These are phyloP conservation scores for Clostera curtula DNA, from an alignment of 2,888 invertebrate species.

Conservation along the genomic window DNA sequence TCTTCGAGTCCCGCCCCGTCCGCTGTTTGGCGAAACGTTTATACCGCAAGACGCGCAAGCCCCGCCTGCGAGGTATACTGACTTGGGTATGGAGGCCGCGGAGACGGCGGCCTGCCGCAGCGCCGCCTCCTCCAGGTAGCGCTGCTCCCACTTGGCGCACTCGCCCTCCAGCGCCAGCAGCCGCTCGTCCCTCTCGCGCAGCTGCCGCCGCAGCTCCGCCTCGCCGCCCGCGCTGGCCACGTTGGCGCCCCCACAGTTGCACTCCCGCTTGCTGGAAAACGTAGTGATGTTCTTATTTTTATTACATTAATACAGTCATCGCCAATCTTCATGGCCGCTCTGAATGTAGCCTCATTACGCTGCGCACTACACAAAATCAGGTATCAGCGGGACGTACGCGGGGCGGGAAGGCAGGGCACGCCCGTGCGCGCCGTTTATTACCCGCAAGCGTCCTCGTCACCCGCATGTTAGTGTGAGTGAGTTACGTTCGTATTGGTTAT, in stretches of 20 bases:
- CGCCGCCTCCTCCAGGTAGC: slow-evolving; percentile 87
- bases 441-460: too few relatives aligned
- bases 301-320: too few relatives aligned
- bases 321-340: too few relatives aligned
- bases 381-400: too few relatives aligned
- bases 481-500: too few relatives aligned
- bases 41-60: slow-evolving; percentile 88
- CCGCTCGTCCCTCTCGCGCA: slow-evolving; percentile 64
- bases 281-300: too few relatives aligned
- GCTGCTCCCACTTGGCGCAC: slow-evolving; percentile 90
- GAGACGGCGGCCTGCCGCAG: slow-evolving; percentile 87
- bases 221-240: slow-evolving; percentile 38
- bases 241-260: slow-evolving; percentile 41
- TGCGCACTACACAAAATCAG: too few relatives aligned
- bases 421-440: too few relatives aligned
- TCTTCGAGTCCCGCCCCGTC: slow-evolving; percentile 82
- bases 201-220: slow-evolving; percentile 69
- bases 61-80: slow-evolving; percentile 41
- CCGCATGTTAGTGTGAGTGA: too few relatives aligned
- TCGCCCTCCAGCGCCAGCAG: slow-evolving; percentile 81
- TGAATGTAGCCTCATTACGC: too few relatives aligned
- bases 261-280: slow-evolving; percentile 41
- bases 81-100: slow-evolving; percentile 84
- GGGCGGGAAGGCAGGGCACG: too few relatives aligned
- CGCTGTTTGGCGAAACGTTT: slow-evolving; percentile 87